Evolutionary conservation across 2,888 invertebrate genomes (phyloP).

Genomic region (Plagiodera versicolora): DNA sequence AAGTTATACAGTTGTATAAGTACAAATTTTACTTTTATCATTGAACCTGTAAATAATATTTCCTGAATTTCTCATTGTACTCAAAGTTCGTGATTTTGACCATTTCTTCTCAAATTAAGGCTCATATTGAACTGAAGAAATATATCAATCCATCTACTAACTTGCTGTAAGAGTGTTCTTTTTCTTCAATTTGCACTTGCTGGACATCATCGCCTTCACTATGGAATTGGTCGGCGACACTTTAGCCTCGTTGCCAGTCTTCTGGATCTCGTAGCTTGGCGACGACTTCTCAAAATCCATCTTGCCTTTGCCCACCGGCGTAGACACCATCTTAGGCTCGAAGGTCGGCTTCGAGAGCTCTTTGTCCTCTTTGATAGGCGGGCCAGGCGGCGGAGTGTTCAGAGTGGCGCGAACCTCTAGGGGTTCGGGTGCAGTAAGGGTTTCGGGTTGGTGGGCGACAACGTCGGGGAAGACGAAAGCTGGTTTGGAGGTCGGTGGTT

Average conservation of each 20-base stretch:
- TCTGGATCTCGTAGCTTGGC: conserved; percentile 42
- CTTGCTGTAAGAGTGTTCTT: conserved; percentile 73
- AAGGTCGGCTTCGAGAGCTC: conserved; percentile 36
- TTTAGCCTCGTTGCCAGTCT: conserved; percentile 45
- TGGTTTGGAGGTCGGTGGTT: conserved; percentile 7
- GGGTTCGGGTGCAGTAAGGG: not conserved
- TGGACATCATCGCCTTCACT: conserved; percentile 61
- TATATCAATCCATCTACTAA: conserved; percentile 55
- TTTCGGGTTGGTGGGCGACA: not conserved
- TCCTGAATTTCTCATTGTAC: too few relatives aligned
- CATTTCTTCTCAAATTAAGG: too few relatives aligned
- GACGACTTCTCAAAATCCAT: conserved; percentile 26
- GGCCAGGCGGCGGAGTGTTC: not conserved
- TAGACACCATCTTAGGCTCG: conserved; percentile 47
- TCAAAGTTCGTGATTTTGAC: too few relatives aligned
- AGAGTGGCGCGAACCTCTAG: conserved; percentile 36
- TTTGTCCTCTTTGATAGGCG: conserved; percentile 25
- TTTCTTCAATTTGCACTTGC: conserved; percentile 66
- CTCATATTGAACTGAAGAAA: too few relatives aligned
- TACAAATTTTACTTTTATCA: too few relatives aligned
- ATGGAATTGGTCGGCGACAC: conserved; percentile 58
- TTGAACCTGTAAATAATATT: too few relatives aligned
- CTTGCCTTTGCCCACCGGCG: conserved; percentile 35
- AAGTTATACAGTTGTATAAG: too few relatives aligned
- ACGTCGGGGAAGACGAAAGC: conserved; percentile 41